A percentile compares a stretch with the other conserved stretches of the same genome.
phyloP scores from a whole-genome alignment of 2,113 vertebrate species.

The Mirounga angustirostris region DNA sequence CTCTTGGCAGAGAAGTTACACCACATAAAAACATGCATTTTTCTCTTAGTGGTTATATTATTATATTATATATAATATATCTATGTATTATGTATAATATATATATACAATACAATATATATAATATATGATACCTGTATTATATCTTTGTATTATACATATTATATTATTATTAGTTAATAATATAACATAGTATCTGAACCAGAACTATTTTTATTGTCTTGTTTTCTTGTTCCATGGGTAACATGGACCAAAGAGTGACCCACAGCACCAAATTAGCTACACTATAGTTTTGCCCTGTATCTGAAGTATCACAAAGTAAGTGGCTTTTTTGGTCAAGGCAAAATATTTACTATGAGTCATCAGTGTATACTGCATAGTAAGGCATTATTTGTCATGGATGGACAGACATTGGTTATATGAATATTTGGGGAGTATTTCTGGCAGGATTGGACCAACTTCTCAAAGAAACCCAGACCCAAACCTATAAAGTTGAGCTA shows the following conservation, averaged over 20 bases:
- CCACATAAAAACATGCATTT: background rate
- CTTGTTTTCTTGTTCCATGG: background rate
- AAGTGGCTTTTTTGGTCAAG: background rate
- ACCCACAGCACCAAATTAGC: background rate
- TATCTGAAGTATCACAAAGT: background rate
- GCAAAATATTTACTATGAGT: background rate
- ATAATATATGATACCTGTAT: no score
- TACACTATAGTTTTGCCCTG: background rate
- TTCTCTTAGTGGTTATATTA: background rate
- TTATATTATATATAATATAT: background rate
- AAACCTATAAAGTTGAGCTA: background rate
- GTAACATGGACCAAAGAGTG: background rate
- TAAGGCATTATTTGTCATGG: background rate
- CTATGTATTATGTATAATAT: no score
- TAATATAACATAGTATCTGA: background rate
- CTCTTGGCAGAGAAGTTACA: background rate
- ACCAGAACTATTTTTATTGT: background rate
- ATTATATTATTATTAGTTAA: background rate
- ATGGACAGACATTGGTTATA: no score
- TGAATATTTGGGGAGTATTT: background rate
- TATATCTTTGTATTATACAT: no score
- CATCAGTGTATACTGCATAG: background rate
- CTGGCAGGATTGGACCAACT: background rate
- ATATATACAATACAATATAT: no score
- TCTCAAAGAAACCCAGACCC: background rate